Base-by-base conservation (phyloP, 2,113 vertebrate genomes). In the Myiozetetes cayanensis region DNA sequence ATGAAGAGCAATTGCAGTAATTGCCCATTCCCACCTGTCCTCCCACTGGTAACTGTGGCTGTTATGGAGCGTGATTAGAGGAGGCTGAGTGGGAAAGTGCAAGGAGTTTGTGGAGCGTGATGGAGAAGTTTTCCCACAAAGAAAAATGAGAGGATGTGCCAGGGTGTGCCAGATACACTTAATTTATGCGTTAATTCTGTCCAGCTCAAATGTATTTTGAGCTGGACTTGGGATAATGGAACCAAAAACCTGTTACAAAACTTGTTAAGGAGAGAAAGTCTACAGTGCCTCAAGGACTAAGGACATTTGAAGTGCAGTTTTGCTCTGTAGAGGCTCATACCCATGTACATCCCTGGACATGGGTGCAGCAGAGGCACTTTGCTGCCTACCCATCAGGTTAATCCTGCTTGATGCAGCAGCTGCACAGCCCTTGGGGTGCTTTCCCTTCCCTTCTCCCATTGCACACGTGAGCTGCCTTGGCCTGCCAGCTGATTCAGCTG, bases 1-100 rank as follows among this genome's bases (percentile, higher is more conserved):
- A 11, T 63, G 81, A 91, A 84, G 68, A 96, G 74, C 47, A 70
- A 85, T 93, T 93, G 17, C 20, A 39, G 68, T 91, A 91, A 82
- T 84, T 80, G 81, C 80, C 3, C 5, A 31, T 91, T 83, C 44
- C 53, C 59, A 53, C 87, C 89, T 95, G 76, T 67, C 77, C 65
- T 92, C 76, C 76, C 61, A 59, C 79, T 53, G 47, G 30, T 22
- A 39, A 62, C 5, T 0, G 1, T 67, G 73, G 46, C 85, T 44
- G 55, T 58, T 86, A 25, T 87, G 65, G 46, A 43, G 76, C 0
- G 3, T 30, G 52, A 25, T 33, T 7, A 63, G 66, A 94, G 77
- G 39, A 72, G 74, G 2, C 31, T 25, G 41, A 84, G 68, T 77
- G 52, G 56, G 59, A 71, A 82, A 71, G 50, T 10, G 13, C 43